Conservation (phyloP, 1,140 invertebrate species). For the Xylocopa sonorina region DNA sequence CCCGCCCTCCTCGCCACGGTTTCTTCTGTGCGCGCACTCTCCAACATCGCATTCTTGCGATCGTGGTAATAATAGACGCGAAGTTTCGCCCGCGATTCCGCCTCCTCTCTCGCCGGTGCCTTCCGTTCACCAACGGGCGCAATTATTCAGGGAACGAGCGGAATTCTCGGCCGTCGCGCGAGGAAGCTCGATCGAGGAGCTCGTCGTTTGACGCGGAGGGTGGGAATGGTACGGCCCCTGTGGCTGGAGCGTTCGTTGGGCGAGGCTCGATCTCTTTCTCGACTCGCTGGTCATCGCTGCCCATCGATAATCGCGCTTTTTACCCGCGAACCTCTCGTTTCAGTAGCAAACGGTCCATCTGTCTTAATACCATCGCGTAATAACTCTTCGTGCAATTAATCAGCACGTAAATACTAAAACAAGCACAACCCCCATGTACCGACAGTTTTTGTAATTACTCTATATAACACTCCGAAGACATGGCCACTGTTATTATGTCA, state of each 20-base stretch:
- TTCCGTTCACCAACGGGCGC: slow-evolving; percentile 46
- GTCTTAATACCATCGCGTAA: too few relatives aligned
- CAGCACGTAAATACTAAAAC: too few relatives aligned
- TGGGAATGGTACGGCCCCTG: background rate
- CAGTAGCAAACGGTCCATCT: too few relatives aligned
- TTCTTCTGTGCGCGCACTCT: slow-evolving; percentile 28
- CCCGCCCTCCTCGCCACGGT: too few relatives aligned
- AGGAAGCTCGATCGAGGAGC: slow-evolving; percentile 11
- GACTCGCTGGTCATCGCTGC: too few relatives aligned
- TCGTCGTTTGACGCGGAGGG: background rate
- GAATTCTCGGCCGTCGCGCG: slow-evolving; percentile 57
- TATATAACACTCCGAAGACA: too few relatives aligned
- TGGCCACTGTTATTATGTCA: too few relatives aligned
- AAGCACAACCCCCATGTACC: too few relatives aligned
- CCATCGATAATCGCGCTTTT: too few relatives aligned
- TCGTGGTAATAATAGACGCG: slow-evolving; percentile 70
- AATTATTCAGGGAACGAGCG: slow-evolving; percentile 68
- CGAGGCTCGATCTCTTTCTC: background rate
- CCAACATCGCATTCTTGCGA: slow-evolving; percentile 60
- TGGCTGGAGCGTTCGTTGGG: background rate
- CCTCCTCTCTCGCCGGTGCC: slow-evolving; percentile 33
- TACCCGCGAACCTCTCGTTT: too few relatives aligned
- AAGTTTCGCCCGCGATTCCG: slow-evolving; percentile 63
- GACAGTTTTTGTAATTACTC: too few relatives aligned
- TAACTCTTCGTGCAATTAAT: too few relatives aligned